A percentile compares a stretch with the other conserved stretches of the same genome.
Conservation (phyloP, 2,113 vertebrate species). For the Lota lota region DNA sequence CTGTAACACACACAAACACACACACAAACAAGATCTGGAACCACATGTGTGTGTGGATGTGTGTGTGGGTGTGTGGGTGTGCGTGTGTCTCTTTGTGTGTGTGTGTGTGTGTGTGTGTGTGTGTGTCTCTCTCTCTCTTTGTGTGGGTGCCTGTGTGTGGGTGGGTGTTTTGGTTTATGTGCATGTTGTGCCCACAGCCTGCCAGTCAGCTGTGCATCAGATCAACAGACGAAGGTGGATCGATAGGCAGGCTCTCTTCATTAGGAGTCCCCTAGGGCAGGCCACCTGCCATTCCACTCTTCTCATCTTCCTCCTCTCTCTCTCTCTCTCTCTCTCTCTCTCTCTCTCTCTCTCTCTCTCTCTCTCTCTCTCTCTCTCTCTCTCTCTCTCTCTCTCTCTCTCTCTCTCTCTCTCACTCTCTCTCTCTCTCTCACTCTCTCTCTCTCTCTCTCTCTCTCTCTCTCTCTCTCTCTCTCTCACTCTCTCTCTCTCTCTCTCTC, state of each 20-base stretch:
- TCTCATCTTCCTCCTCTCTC: slow-evolving; percentile 34
- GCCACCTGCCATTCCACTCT: slow-evolving; percentile 63
- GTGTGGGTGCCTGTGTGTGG: slow-evolving; percentile 23
- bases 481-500: slow-evolving; percentile 1
- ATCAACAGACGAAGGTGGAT: slow-evolving; percentile 60
- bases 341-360: no score
- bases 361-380: no score
- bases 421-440: slow-evolving; percentile 35
- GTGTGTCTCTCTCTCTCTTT: slow-evolving; percentile 11
- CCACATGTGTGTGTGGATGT: background rate
- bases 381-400: no score
- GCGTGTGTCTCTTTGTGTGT: background rate
- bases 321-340: slow-evolving; percentile 21
- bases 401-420: no score
- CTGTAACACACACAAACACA: background rate
- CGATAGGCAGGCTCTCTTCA: slow-evolving; percentile 69
- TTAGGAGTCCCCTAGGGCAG: slow-evolving; percentile 62
- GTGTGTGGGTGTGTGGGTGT: background rate
- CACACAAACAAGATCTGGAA: background rate
- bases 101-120: slow-evolving; percentile 18
- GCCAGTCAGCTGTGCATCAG: slow-evolving; percentile 52
- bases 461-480: slow-evolving; percentile 41
- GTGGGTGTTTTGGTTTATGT: background rate
- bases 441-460: slow-evolving; percentile 34
- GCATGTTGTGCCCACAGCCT: slow-evolving; percentile 10